Conservation (phyloP, 2,113 vertebrate species). For the Calidris pygmaea region DNA sequence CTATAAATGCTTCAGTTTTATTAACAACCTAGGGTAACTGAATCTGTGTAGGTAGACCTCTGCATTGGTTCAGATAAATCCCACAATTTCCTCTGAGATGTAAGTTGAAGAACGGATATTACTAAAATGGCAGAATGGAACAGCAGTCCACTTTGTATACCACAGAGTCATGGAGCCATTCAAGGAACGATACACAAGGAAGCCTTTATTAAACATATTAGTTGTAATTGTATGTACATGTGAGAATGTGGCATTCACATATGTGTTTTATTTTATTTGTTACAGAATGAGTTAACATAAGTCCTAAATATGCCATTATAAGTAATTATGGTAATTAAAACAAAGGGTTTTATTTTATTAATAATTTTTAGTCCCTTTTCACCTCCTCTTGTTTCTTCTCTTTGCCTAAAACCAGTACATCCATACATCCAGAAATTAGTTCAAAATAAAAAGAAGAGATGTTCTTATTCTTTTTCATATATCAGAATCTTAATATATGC, state of each 20-base stretch:
- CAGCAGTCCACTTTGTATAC: background rate
- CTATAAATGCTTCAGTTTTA: background rate
- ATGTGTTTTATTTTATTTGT: background rate
- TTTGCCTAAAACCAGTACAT: background rate
- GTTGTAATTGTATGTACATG: background rate
- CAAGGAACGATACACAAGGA: background rate
- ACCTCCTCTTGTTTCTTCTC: background rate
- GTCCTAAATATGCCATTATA: background rate
- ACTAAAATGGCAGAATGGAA: background rate
- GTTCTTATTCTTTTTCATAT: background rate
- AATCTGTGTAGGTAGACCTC: background rate
- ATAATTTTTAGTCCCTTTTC: background rate
- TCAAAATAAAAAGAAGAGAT: background rate
- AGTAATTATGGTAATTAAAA: background rate
- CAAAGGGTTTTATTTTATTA: accelerated
- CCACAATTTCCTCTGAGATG: background rate
- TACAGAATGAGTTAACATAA: background rate
- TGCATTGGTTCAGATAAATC: background rate
- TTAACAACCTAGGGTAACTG: background rate
- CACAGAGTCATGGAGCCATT: background rate
- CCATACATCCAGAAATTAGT: background rate
- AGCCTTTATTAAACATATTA: background rate
- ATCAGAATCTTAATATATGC: background rate
- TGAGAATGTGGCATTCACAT: background rate
- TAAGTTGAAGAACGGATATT: background rate